Evolutionary conservation across 2,888 invertebrate species (phyloP).

Genomic region (Apoda limacodes): DNA sequence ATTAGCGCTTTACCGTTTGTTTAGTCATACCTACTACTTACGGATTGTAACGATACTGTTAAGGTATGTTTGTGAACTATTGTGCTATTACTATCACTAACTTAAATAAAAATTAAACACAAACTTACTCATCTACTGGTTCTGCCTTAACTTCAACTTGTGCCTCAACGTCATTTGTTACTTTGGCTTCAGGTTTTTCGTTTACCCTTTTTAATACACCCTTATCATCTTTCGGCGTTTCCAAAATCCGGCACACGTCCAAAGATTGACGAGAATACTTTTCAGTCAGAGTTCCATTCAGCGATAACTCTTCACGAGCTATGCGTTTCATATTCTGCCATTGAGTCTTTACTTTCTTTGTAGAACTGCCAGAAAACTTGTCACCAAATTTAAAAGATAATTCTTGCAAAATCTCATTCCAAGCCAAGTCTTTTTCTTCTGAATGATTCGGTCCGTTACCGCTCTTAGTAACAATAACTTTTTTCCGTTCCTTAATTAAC

Average conservation of each 20-base stretch:
- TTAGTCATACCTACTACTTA: no score
- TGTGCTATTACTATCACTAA: no score
- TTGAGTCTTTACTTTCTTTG: slow-evolving; percentile 60
- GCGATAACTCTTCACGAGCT: slow-evolving; percentile 51
- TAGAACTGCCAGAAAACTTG: slow-evolving; percentile 49
- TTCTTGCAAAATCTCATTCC: slow-evolving; percentile 52
- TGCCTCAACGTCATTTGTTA: no score
- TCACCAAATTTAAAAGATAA: slow-evolving; percentile 44
- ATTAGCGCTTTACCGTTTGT: no score
- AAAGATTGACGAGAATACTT: slow-evolving; percentile 45
- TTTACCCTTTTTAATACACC: slow-evolving; percentile 31
- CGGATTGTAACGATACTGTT: no score
- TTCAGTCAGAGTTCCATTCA: slow-evolving; percentile 34
- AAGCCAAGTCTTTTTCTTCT: slow-evolving; percentile 57
- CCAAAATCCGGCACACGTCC: slow-evolving; percentile 51
- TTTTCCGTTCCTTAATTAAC: slow-evolving; percentile 53
- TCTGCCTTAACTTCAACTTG: slow-evolving; percentile 60
- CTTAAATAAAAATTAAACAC: no score
- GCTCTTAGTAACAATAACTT: slow-evolving; percentile 48
- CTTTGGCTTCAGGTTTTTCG: slow-evolving; percentile 35
- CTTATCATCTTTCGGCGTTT: slow-evolving; percentile 44
- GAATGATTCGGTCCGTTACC: slow-evolving; percentile 56
- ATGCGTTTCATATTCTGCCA: slow-evolving; percentile 66
- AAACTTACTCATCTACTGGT: slow-evolving; percentile 55
- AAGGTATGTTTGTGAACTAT: no score